A percentile compares a stretch with the other conserved stretches of the same genome.
Conservation (phyloP, 2,888 invertebrate genomes). For the Brenthis hecate region DNA sequence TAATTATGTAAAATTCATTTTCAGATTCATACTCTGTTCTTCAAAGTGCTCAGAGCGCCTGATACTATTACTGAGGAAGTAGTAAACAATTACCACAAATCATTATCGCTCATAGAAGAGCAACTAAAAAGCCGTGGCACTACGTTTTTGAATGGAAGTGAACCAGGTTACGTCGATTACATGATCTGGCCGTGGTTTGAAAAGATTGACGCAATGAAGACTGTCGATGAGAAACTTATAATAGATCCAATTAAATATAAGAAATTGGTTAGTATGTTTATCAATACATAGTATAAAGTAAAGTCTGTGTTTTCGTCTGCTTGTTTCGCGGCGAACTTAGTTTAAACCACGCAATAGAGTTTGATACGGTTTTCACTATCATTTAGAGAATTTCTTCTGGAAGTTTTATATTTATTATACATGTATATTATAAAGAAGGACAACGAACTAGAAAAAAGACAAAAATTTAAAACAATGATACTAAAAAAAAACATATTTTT, state of each 20-base stretch:
- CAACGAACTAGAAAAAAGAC: too few relatives aligned
- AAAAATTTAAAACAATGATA: too few relatives aligned
- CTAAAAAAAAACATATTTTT: too few relatives aligned
- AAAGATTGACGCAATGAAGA: slow-evolving; percentile 74
- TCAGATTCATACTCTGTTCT: slow-evolving; percentile 55
- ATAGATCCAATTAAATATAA: slow-evolving; percentile 81
- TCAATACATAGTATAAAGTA: not conserved
- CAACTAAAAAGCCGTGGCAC: slow-evolving; percentile 84
- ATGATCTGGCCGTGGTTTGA: slow-evolving; percentile 96
- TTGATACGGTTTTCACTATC: too few relatives aligned
- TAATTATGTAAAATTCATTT: slow-evolving; percentile 30
- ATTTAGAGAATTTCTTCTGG: too few relatives aligned
- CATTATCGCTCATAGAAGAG: slow-evolving; percentile 84
- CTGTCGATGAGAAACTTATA: slow-evolving; percentile 71
- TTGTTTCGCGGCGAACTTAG: not conserved
- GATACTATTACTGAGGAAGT: slow-evolving; percentile 55
- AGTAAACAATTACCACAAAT: slow-evolving; percentile 54
- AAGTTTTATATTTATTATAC: too few relatives aligned
- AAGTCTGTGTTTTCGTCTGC: not conserved
- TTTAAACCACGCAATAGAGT: too few relatives aligned
- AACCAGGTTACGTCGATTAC: slow-evolving; percentile 89
- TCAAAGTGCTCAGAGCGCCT: slow-evolving; percentile 52
- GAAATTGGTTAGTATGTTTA: slow-evolving; percentile 55
- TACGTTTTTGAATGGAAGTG: slow-evolving; percentile 83
- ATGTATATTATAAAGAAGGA: too few relatives aligned